Evolutionary conservation across 2,113 vertebrate genomes (phyloP), one percentile per base, ranked within the genome.

Genomic region (Elachura formosa): DNA sequence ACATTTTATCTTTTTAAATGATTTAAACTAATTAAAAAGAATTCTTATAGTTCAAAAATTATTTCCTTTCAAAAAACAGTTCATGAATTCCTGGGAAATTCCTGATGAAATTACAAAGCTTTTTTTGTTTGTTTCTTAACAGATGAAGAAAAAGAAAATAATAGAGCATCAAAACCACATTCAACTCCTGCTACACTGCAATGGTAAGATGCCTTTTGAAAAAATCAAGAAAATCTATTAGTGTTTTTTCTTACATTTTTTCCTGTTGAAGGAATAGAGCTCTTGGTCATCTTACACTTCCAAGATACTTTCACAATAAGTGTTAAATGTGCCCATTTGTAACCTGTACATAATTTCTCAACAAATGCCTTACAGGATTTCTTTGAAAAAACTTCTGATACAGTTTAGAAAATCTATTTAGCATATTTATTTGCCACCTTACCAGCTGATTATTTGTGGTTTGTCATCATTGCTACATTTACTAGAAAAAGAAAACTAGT

Each of bases 101-200:
- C 40, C 23, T 54, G 63, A 83, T 87, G 56, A 96, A 96, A 87
- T 88, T 40, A 80, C 52, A 61, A 40, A 34, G 31, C 2, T 10
- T 90, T 40, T 13, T 64, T 31, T 78, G 23, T 61, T 95, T 96
- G 48, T 95, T 91, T 89, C 95, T 97, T 92, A 84, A 97, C 98
- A 99, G 99, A 99, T 98, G 99, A 99, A 95, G 99, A 99, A 96
- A 99, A 99, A 96, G 99, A 99, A 98, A 99, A 99, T 93, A 99
- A 99, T 94, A 98, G 99, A 98, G 99, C 99, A 69, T 99, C 99
- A 2, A 99, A 99, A 98, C 99, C 99, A 11, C 99, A 99, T 97
- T 99, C 99, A 17, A 99, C 99, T 77, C 99, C 99, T 61, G 99
- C 99, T 38, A 99, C 99, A 71, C 97, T 99, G 89, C 99, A 99